Evolutionary conservation across 2,888 invertebrate species (phyloP).

Genomic region (Salpingus planirostris): DNA sequence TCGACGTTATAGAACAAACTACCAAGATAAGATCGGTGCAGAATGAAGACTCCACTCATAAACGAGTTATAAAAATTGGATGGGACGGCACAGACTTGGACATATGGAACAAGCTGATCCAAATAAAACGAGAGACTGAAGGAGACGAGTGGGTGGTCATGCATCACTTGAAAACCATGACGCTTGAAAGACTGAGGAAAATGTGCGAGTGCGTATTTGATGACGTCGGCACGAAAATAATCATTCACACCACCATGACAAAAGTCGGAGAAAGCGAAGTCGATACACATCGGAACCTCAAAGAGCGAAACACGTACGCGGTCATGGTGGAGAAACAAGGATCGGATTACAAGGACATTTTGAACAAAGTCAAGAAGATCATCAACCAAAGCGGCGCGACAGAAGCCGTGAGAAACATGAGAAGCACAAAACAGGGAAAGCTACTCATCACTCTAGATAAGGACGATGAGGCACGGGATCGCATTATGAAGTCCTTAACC

Average conservation of each 20-base stretch:
- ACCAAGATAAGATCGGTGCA: neutral
- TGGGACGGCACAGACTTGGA: neutral
- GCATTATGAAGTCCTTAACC: no score
- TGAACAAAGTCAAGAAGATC: conserved; percentile 1
- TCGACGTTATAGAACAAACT: neutral
- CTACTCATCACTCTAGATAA: neutral
- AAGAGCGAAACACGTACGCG: neutral
- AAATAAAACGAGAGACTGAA: neutral
- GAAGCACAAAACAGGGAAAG: conserved; percentile 1
- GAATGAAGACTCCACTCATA: neutral
- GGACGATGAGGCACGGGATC: neutral
- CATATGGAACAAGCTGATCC: neutral
- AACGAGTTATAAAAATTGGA: neutral
- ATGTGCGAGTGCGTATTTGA: neutral
- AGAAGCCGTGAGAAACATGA: neutral
- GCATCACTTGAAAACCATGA: neutral
- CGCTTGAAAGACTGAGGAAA: neutral
- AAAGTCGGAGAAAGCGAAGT: no score
- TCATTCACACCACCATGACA: neutral
- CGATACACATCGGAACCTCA: neutral
- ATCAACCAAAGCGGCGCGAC: neutral
- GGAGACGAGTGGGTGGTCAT: neutral
- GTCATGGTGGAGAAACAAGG: neutral
- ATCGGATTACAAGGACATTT: neutral
- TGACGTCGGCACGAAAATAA: neutral